Percentiles rank a stretch among this genome's conserved stretches.
Conservation (phyloP, 2,797 vertebrate genomes). For the Holocentrus rufus region DNA sequence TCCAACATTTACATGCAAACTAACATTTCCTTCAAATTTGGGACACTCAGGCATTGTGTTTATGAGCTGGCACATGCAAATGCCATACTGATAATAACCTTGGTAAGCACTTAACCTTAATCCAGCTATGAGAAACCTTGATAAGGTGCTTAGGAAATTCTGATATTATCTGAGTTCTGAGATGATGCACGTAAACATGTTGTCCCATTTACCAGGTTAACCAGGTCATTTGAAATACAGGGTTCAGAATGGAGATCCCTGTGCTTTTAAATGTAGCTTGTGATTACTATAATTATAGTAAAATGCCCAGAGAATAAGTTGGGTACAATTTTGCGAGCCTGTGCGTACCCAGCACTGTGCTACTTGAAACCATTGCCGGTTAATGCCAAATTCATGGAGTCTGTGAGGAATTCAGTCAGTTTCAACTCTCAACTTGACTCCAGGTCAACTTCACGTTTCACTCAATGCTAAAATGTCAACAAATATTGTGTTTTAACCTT, state of each 20-base stretch:
- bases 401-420: neutral
- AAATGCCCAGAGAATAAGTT: neutral
- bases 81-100: neutral
- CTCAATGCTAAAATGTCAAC: too few relatives aligned
- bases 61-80: neutral
- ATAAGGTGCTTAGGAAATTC: neutral
- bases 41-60: too few relatives aligned
- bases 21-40: too few relatives aligned
- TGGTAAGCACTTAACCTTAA: neutral
- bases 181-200: neutral
- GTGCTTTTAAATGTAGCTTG: conserved; percentile 12
- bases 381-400: neutral
- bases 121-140: neutral
- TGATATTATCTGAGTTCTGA: neutral
- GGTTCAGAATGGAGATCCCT: conserved; percentile 10
- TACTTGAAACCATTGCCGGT: neutral
- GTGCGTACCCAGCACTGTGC: neutral
- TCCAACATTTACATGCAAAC: too few relatives aligned
- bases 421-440: too few relatives aligned
- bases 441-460: too few relatives aligned
- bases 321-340: neutral
- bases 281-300: too few relatives aligned
- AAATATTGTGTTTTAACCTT: too few relatives aligned
- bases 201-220: conserved; percentile 8
- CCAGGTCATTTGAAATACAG: conserved; percentile 7